Evolutionary conservation across 1,140 invertebrate genomes (phyloP), one percentile per base, ranked within the genome.

Genomic region (Gryon sp.): DNA sequence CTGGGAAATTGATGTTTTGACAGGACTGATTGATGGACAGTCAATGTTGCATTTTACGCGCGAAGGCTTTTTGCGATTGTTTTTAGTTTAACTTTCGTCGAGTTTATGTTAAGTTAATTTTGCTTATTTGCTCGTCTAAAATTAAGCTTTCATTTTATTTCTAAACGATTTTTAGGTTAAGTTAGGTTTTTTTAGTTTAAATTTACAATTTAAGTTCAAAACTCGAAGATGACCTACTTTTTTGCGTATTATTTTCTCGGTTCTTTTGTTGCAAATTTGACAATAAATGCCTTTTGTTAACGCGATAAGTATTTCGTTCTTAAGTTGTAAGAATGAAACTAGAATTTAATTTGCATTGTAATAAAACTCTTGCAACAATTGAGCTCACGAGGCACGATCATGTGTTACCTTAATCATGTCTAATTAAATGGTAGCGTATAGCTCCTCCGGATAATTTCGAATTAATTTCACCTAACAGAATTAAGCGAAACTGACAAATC

Each of bases 351-450:
- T 53, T 65, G 48, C 60, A 65, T 65, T 43, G 36, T 4, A 20
- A 43, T 52, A 52, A 53, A 43, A 16, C 43, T 11, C 45, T 41
- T 30, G 24, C 8, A 30, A 34, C 46, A n/a, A 53, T 41, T 43
- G 26, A 20, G 7, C 24, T 20, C 18, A 16, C 34, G 48, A 65
- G 43, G 60, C 36, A 43, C 38, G 48, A 53, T 53, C 60, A 40
- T 43, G 36, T 22, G 46, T 20, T 53, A 65, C 34, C 26, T 53
- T 53, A 24, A 53, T 62, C 45, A 40, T 53, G 14, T 12, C 12
- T 65, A 53, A 65, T 52, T 65, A 65, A 52, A 12, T n/a, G n/a
- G n/a, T n/a, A n/a, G n/a, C n/a, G n/a, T 52, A 65, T 40, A 53
- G 38, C 18, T 43, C 28, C 45, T 45, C 24, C 14, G 22, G 6